Base-by-base conservation (phyloP, 2,888 invertebrate species). In the Drosophila longiperda region DNA sequence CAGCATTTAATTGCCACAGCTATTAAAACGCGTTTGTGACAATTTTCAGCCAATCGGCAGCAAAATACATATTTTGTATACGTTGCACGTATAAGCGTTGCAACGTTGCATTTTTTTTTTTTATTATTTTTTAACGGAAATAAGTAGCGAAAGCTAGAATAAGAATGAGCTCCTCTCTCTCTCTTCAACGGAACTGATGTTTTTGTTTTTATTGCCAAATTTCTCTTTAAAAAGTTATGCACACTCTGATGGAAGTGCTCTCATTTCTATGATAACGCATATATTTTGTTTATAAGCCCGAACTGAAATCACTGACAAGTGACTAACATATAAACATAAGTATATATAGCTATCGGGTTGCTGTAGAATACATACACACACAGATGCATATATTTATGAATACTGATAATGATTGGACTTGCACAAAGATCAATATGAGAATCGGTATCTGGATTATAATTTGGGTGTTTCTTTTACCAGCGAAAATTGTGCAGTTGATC, bases 21-120 rank as follows among this genome's bases (percentile, higher is more conserved):
- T 70, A 70, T 75, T 59, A 63, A 75, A 66, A 32, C 12, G 29
- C 33, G 52, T 40, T 64, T 45, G 48, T 36, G 33, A 36, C 20
- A 52, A 20, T 55, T 34, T 61, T 12, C 17, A 42, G 23, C 40
- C 29, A 66, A 73, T 45, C 20, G 52, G 45, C 29, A 26, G 34
- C 29, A 33, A 49, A 49, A 36, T 40, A 29, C n/a, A 63, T 33
- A 66, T 61, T 70, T 23, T 34, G 23, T 60, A 78, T 54, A 61
- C 61, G 29, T 38, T 17, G 57, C 75, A 77, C 61, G 75, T 65
- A 20, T 3, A 42, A 34, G 23, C 48, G 33, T 9, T 53, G 29
- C 73, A 53, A 33, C 12, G n/a, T 54, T 66, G 49, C 55, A 66
- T 12, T n/a, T 59, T 23, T 12, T n/a, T 59, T 23, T 20, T 8